A percentile compares a stretch with the other conserved stretches of the same genome.
These are phyloP conservation scores for Yponomeuta cagnagella DNA, from an alignment of 2,888 invertebrate species.

Conservation along the genomic window DNA sequence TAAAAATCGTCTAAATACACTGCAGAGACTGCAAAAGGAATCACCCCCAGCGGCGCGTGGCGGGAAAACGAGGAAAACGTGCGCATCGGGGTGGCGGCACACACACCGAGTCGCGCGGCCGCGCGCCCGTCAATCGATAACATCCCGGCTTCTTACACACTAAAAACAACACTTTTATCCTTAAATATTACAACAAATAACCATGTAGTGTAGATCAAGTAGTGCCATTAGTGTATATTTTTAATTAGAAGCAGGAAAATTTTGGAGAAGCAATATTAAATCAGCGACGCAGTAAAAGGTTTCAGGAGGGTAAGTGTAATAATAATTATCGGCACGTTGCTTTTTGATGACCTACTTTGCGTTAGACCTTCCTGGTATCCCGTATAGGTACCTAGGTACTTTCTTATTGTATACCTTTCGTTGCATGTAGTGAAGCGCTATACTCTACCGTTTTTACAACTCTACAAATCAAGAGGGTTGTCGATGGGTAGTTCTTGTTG, in stretches of 20 bases:
- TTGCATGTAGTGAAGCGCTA: neutral
- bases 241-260: neutral
- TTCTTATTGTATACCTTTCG: neutral
- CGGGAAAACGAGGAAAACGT: constrained; percentile 68
- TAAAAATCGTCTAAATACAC: too few species aligned
- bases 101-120: constrained; percentile 50
- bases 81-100: constrained; percentile 47
- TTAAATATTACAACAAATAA: constrained; percentile 22
- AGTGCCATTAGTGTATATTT: neutral
- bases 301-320: constrained; percentile 46
- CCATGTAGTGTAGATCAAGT: constrained; percentile 17
- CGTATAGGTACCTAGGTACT: neutral
- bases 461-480: neutral
- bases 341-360: constrained; percentile 59
- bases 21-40: constrained; percentile 15
- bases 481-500: neutral
- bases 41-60: constrained; percentile 32
- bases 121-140: constrained; percentile 48
- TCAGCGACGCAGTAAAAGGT: constrained; percentile 48
- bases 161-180: constrained; percentile 28
- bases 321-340: constrained; percentile 63
- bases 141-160: constrained; percentile 29
- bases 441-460: neutral
- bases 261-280: constrained; percentile 21
- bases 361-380: constrained; percentile 22